phyloP scores from a whole-genome alignment of 2,113 vertebrate genomes.

The Amblyornis subalaris region DNA sequence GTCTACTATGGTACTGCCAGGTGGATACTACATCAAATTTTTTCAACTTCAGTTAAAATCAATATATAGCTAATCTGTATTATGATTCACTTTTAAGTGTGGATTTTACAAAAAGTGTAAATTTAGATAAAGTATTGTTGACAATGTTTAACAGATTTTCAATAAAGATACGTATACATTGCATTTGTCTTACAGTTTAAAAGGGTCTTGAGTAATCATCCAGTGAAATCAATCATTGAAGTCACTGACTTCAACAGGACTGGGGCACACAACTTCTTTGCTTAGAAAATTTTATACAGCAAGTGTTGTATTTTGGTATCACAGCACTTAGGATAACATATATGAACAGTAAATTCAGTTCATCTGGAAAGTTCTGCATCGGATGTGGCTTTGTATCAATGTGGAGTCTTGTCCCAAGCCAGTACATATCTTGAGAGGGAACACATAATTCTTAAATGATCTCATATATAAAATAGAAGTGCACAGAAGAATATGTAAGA shows the following conservation, averaged over 20 bases:
- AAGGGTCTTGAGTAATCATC: too few species aligned
- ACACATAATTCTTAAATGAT: neutral
- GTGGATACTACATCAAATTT: neutral
- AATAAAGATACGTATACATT: fast-evolving
- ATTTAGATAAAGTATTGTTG: neutral
- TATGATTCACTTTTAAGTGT: neutral
- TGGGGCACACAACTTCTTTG: neutral
- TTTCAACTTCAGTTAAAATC: neutral
- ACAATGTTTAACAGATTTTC: neutral
- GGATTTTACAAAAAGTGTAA: neutral
- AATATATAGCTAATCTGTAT: neutral
- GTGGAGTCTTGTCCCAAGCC: neutral
- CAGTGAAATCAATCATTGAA: neutral
- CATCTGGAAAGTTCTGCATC: neutral
- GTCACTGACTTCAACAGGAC: neutral
- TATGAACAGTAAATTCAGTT: neutral
- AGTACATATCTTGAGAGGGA: neutral
- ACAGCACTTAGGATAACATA: neutral
- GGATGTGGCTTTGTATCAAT: neutral
- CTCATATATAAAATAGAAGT: neutral
- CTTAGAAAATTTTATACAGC: neutral
- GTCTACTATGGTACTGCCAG: neutral
- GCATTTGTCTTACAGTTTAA: neutral
- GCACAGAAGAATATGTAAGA: neutral
- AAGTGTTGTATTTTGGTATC: neutral